Base-by-base conservation (phyloP, 2,888 invertebrate genomes). In the Sinohyriopsis cumingii region DNA sequence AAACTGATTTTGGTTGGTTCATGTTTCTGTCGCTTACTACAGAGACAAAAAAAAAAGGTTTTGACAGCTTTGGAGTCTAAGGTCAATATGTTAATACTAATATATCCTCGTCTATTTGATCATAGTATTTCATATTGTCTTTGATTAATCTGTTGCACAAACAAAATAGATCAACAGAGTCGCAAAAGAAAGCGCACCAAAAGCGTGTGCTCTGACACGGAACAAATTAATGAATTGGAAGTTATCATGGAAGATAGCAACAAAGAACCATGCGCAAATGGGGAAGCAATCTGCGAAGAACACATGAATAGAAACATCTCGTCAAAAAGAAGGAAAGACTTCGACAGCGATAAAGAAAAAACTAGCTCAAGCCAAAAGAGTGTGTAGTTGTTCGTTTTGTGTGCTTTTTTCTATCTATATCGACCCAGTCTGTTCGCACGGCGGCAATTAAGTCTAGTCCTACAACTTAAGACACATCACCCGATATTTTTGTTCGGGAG, bases 111-210 rank as follows among this genome's bases (percentile, higher is more conserved):
- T 3, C 15, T 45, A 45, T 15, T 33, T 33, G 7, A 33, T 33
- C 9, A 33, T 15, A 45, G 9, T 12, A 45, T 15, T 45, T 45
- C 45, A 15, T 45, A 45, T 45, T 45, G 15, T 45, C 45, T 45
- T 45, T 45, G 3, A 45, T 15, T 12, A 45, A 15, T 15, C 3
- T 45, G 45, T 45, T 45, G 45, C 45, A 45, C 45, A 12, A 45
- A 45, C 45, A 84, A 83, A 76, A 86, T 86, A 86, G 85, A 84
- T 78, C 72, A 80, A 60, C 67, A 64, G 72, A 73, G 63, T 59
- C 79, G 83, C 63, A 86, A 85, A 73, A 75, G 86, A 77, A 83
- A 79, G 79, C 86, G 84, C 85, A 82, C 83, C 62, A 78, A 73
- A 18, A 67, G 78, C 78, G 84, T 82, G 84, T 82, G 82, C 80